These are phyloP conservation scores for Rhabdornis inornatus DNA, from an alignment of 2,113 vertebrate species.

Conservation along the genomic window DNA sequence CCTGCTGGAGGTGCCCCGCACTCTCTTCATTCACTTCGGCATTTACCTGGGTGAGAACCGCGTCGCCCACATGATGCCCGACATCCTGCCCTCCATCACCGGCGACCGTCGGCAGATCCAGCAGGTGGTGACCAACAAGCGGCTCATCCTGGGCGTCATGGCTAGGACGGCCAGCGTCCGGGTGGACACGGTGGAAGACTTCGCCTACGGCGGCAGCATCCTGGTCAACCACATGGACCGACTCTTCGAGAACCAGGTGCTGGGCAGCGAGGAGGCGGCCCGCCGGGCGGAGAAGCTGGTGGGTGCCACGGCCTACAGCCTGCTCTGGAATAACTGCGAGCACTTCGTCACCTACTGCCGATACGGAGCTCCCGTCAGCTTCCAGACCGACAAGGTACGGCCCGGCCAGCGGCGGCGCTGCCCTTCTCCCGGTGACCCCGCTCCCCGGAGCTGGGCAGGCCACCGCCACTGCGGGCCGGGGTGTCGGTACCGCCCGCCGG, in stretches of 20 bases:
- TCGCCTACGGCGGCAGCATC: slow-evolving; percentile 85
- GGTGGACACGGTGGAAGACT: slow-evolving; percentile 90
- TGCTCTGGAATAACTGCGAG: slow-evolving; percentile 96
- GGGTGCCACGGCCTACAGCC: slow-evolving; percentile 83
- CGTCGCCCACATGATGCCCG: slow-evolving; percentile 93
- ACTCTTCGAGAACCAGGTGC: slow-evolving; percentile 60
- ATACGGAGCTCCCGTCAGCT: slow-evolving; percentile 81
- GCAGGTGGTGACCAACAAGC: slow-evolving; percentile 85
- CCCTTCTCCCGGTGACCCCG: neutral
- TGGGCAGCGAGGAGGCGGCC: slow-evolving; percentile 81
- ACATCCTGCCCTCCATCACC: slow-evolving; percentile 85
- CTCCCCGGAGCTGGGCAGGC: neutral
- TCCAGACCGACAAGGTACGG: slow-evolving; percentile 88
- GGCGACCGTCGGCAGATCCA: slow-evolving; percentile 69
- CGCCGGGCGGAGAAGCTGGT: slow-evolving; percentile 81
- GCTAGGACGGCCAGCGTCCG: slow-evolving; percentile 82
- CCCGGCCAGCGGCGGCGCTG: neutral
- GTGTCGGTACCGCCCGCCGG: neutral
- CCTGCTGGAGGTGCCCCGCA: slow-evolving; percentile 88
- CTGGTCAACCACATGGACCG: slow-evolving; percentile 83
- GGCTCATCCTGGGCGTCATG: slow-evolving; percentile 88
- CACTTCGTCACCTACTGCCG: slow-evolving; percentile 92
- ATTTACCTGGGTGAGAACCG: slow-evolving; percentile 90
- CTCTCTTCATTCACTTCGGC: slow-evolving; percentile 88
- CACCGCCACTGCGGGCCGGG: neutral